phyloP scores from a whole-genome alignment of 2,888 invertebrate species.

The Hydrotaea diabolus region DNA sequence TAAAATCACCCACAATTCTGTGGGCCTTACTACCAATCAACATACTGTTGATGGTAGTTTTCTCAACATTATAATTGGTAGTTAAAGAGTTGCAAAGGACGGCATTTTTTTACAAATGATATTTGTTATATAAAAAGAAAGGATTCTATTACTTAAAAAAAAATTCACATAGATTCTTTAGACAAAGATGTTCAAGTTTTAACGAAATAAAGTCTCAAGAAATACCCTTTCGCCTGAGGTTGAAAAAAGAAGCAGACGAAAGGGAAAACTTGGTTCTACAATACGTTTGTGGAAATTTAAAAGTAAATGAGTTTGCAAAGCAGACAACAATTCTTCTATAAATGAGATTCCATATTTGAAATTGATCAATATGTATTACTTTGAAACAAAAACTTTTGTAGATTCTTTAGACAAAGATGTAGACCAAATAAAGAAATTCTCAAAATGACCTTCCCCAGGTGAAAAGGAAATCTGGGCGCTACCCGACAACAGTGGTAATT shows the following conservation, averaged over 20 bases:
- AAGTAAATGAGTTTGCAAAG: no score
- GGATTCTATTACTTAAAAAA: background rate
- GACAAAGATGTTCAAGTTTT: background rate
- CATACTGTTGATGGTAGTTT: no score
- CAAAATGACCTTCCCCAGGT: background rate
- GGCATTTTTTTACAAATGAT: background rate
- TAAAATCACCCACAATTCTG: no score
- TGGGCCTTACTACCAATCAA: background rate
- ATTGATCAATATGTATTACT: background rate
- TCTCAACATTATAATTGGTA: no score
- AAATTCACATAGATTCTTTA: background rate
- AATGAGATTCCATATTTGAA: background rate
- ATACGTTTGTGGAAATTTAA: no score
- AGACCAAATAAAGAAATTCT: background rate
- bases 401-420: constrained; percentile 33
- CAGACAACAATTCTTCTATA: background rate
- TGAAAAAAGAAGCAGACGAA: no score
- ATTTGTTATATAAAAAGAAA: background rate
- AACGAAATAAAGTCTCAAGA: background rate
- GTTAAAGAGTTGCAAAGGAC: background rate
- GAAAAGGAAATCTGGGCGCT: no score
- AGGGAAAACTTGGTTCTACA: no score
- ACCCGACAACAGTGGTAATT: no score
- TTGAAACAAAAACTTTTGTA: constrained; percentile 30
- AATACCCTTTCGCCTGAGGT: background rate